phyloP scores from a whole-genome alignment of 2,113 vertebrate species.

The Hemiscyllium ocellatum region DNA sequence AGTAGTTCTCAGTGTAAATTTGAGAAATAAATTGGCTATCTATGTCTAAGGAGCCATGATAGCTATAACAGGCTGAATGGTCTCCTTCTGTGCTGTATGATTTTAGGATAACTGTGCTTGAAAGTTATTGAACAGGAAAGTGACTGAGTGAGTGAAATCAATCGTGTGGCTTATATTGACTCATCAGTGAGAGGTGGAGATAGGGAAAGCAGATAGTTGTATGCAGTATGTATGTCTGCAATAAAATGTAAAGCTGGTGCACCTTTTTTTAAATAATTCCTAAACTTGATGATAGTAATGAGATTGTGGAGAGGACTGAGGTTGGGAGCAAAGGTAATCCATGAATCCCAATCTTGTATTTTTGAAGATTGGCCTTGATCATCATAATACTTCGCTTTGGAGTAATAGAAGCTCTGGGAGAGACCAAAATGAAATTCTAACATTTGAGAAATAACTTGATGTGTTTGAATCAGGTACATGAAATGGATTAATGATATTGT shows the following conservation, averaged over 20 bases:
- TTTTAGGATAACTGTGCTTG: not conserved
- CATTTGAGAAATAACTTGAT: too few species aligned
- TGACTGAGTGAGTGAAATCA: not conserved
- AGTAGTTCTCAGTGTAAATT: not conserved
- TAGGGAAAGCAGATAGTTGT: not conserved
- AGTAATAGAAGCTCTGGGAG: not conserved
- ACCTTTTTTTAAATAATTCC: not conserved
- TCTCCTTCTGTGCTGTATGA: too few species aligned
- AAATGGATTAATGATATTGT: not conserved
- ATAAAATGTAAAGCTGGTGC: not conserved
- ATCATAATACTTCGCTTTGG: not conserved
- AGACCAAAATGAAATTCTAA: not conserved
- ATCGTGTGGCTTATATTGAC: too few species aligned
- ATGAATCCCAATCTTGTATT: not conserved
- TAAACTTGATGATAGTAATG: not conserved
- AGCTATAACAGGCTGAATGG: not conserved
- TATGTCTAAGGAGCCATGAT: not conserved
- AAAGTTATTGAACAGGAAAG: not conserved
- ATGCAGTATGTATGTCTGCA: not conserved
- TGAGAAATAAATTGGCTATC: not conserved
- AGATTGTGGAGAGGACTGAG: not conserved
- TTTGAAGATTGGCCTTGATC: not conserved
- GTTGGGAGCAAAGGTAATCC: not conserved
- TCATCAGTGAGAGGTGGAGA: not conserved
- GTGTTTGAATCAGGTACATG: not conserved